A percentile compares a stretch with the other conserved stretches of the same genome.
phyloP scores from a whole-genome alignment of 2,113 vertebrate genomes.

The Todiramphus chloris region DNA sequence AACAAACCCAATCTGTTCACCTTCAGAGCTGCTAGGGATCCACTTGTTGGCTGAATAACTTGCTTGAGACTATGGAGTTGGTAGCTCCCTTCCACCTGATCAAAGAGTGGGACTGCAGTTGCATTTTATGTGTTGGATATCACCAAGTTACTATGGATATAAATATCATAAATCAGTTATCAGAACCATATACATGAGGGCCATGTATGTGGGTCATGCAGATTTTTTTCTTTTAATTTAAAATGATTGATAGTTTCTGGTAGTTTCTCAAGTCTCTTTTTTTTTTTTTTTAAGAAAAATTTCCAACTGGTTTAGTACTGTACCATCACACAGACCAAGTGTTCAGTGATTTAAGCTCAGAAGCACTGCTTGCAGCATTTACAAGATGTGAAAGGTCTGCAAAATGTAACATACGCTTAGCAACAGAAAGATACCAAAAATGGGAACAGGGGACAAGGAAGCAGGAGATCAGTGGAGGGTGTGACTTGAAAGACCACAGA shows the following conservation, averaged over 20 bases:
- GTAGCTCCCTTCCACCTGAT: not conserved
- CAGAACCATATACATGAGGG: not conserved
- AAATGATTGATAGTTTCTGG: not conserved
- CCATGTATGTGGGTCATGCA: not conserved
- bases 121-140: not conserved
- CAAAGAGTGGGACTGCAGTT: not conserved
- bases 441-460: not conserved
- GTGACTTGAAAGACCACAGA: constrained; percentile 19
- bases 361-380: not conserved
- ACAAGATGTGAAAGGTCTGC: not conserved
- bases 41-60: not conserved
- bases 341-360: not conserved
- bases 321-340: not conserved
- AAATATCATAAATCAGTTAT: not conserved
- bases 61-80: not conserved
- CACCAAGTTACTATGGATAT: not conserved
- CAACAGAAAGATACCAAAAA: not conserved
- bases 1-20: not conserved
- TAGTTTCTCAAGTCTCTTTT: not conserved
- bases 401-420: not conserved
- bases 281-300: not conserved
- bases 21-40: not conserved
- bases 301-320: not conserved
- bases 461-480: not conserved
- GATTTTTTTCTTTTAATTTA: not conserved